These are phyloP conservation scores for Argyresthia albistria DNA, from an alignment of 2,888 invertebrate genomes.

Conservation along the genomic window DNA sequence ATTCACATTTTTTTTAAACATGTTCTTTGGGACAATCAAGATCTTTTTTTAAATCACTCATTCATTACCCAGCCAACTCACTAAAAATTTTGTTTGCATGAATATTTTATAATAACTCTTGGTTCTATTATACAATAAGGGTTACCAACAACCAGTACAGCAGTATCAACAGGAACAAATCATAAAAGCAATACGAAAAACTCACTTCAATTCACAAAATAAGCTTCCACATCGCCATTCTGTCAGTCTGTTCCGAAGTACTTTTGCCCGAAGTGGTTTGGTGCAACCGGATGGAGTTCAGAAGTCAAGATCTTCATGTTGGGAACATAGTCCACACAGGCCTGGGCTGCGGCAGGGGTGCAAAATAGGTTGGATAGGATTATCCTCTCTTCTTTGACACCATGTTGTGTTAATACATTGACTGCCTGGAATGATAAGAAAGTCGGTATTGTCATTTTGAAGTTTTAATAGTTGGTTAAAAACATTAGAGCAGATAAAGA, in stretches of 20 bases:
- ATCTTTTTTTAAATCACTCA: no score
- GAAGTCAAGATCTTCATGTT: conserved; percentile 96
- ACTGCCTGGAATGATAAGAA: conserved; percentile 79
- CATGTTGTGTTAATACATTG: conserved; percentile 93
- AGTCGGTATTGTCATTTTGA: neutral
- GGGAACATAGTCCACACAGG: conserved; percentile 87
- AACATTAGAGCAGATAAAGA: no score
- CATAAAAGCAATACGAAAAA: no score
- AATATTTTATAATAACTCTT: no score
- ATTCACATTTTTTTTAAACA: no score
- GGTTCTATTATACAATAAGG: no score
- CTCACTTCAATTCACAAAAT: neutral
- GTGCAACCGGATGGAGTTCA: conserved; percentile 94
- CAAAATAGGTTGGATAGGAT: conserved; percentile 98
- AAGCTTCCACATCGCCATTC: conserved; percentile 15
- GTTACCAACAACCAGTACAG: no score
- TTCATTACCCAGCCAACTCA: no score
- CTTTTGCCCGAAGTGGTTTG: conserved; percentile 98
- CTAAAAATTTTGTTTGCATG: no score
- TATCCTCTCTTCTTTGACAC: conserved; percentile 94
- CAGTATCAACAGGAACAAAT: no score
- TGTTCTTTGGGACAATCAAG: no score
- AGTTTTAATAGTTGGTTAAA: no score
- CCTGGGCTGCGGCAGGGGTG: conserved; percentile 91
- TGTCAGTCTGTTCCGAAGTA: conserved; percentile 97